These are phyloP conservation scores for Strix occidentalis DNA, from an alignment of 2,797 vertebrate species.

Conservation along the genomic window DNA sequence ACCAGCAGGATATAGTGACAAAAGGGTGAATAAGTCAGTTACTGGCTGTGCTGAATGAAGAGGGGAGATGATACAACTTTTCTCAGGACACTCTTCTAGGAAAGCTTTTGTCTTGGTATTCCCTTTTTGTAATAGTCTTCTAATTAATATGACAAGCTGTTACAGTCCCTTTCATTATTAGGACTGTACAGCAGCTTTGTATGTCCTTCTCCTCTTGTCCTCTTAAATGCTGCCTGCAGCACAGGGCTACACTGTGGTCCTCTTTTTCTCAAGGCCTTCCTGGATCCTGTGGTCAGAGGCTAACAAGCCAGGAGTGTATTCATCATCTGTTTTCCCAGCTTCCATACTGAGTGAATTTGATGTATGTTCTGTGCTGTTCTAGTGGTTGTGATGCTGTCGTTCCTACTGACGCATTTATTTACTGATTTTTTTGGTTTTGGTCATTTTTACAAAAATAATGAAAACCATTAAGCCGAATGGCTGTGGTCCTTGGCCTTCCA, in stretches of 20 bases:
- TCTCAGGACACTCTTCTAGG: background rate
- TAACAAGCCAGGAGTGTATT: background rate
- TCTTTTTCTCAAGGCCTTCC: background rate
- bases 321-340: background rate
- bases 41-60: background rate
- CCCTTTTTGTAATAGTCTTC: background rate
- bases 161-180: background rate
- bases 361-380: background rate
- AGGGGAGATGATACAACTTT: background rate
- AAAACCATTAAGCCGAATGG: background rate
- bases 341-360: background rate
- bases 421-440: background rate
- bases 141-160: background rate
- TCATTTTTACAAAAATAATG: background rate
- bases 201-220: background rate
- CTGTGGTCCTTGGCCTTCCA: background rate
- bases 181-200: background rate
- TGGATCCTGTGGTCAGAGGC: background rate
- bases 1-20: background rate
- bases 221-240: background rate
- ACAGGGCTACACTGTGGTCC: rapidly evolving
- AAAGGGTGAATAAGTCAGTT: background rate
- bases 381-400: background rate
- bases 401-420: background rate
- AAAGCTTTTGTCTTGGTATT: background rate